Base-by-base conservation (phyloP, 1,140 invertebrate genomes). In the Microplitis demolitor region DNA sequence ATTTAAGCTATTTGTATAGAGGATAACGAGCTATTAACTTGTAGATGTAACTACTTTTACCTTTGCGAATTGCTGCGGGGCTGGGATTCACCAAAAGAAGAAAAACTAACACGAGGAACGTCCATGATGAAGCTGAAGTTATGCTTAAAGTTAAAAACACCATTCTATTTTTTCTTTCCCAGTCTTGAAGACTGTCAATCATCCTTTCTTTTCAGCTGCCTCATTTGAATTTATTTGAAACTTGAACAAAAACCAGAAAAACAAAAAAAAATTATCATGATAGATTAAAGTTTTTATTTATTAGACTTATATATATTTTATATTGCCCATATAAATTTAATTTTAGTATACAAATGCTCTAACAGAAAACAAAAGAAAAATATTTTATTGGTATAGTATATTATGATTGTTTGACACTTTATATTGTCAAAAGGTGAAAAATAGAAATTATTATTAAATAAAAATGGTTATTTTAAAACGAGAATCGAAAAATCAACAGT, bases 51-150 rank as follows among this genome's bases (percentile, higher is more conserved):
- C 78, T 78, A 76, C 77, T 70, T 64, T 86, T 82, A 87, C 86
- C 83, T 82, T 85, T 85, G 74, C 84, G 84, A 64, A 83, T 80
- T 56, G 85, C 80, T 50, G 86, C 84, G 69, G 85, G 85, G 82
- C 83, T 86, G 71, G 84, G 84, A 77, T 80, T 85, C 75, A 81
- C 81, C 45, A 87, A 78, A 16, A 84, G 76, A 72, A 87, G 75
- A 70, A 80, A 75, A 72, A 86, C 74, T 39, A 67, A 33, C 34
- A 31, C 66, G 66, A 54, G n/a, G 34, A 67, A 53, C 31, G 45
- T 33, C 66, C 66, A 67, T 67, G 66, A 16, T 31, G 16, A 67
- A 34, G 24, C 39, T 50, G 24, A 39, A 53, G 39, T 39, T 67
- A 39, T 67, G 14, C 14, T 31, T 4, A 13, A 34, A 24, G 16